Evolutionary conservation across 2,113 vertebrate genomes (phyloP).

Genomic region (Podiceps cristatus): DNA sequence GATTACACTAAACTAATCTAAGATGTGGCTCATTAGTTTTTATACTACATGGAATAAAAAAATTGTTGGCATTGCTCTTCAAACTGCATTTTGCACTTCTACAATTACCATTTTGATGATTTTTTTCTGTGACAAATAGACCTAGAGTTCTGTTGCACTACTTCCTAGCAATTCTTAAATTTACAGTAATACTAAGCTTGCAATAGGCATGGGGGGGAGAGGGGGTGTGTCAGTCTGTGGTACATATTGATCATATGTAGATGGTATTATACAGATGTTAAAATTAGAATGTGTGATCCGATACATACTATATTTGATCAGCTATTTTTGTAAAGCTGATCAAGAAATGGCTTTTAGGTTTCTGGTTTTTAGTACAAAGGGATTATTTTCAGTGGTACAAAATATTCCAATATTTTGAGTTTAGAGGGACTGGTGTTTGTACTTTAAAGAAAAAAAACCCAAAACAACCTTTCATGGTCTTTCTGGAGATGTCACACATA

Average conservation of each 20-base stretch:
- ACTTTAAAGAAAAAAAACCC: not conserved
- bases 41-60: not conserved
- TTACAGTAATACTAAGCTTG: not conserved
- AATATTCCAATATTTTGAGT: not conserved
- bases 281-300: not conserved
- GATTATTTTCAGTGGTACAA: not conserved
- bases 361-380: not conserved
- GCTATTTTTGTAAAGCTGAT: not conserved
- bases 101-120: conserved; percentile 8
- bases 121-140: not conserved
- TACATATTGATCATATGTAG: not conserved
- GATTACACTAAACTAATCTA: conserved; percentile 19
- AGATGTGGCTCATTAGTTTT: conserved; percentile 43
- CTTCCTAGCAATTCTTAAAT: not conserved
- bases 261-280: not conserved
- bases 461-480: not conserved
- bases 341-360: not conserved
- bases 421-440: not conserved
- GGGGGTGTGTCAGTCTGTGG: not conserved
- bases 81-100: conserved; percentile 16
- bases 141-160: not conserved
- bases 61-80: not conserved
- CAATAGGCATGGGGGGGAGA: not conserved
- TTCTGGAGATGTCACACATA: not conserved
- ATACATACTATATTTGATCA: not conserved